Conservation (phyloP, 2,797 vertebrate genomes). For the Etheostoma perlongum region DNA sequence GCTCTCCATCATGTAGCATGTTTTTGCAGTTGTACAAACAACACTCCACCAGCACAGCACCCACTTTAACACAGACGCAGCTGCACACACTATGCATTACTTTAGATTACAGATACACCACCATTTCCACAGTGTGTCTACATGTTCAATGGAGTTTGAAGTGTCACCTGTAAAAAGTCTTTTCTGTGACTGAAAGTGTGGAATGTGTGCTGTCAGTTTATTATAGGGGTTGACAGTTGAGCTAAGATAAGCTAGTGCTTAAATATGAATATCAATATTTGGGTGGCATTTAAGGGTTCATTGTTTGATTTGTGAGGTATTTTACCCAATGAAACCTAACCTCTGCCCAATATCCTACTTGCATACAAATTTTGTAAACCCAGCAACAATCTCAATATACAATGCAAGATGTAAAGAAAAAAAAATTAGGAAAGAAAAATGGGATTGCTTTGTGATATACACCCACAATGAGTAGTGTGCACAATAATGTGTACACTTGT, state of each 20-base stretch:
- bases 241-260: constrained; percentile 46
- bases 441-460: constrained; percentile 44
- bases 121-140: constrained; percentile 63
- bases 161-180: constrained; percentile 47
- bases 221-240: constrained; percentile 29
- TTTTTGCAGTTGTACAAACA: constrained; percentile 45
- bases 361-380: constrained; percentile 34
- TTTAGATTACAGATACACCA: constrained; percentile 51
- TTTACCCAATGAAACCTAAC: constrained; percentile 50
- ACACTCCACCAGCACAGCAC: constrained; percentile 24
- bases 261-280: constrained; percentile 26
- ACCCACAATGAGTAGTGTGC: constrained; percentile 23
- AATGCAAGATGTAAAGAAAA: constrained; percentile 32
- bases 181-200: constrained; percentile 45
- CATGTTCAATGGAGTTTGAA: constrained; percentile 53
- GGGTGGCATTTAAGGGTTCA: constrained; percentile 18
- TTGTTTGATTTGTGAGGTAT: constrained; percentile 41
- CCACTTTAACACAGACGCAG: constrained; percentile 45
- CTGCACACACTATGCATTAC: constrained; percentile 64
- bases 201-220: constrained; percentile 31
- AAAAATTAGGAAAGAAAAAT: constrained; percentile 24
- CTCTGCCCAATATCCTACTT: constrained; percentile 38
- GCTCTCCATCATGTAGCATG: constrained; percentile 60
- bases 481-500: constrained; percentile 52
- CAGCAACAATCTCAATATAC: constrained; percentile 25